phyloP scores from a whole-genome alignment of 1,140 invertebrate genomes.

The Penaeus indicus region DNA sequence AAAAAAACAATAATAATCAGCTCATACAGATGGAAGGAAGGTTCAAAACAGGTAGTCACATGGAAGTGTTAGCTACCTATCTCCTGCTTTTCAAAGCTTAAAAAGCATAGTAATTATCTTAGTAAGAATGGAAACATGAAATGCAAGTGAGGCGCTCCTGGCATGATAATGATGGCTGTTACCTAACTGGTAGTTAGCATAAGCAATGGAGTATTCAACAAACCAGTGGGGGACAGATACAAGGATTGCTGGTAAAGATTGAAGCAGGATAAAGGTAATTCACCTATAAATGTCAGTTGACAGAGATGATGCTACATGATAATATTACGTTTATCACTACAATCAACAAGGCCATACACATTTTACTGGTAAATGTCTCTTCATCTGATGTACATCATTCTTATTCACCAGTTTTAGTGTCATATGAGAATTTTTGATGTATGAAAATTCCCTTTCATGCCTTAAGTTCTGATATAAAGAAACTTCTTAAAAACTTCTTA shows the following conservation, averaged over 20 bases:
- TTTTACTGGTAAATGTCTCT: conserved; percentile 3
- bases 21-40: conserved; percentile 48
- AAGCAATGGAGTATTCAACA: conserved; percentile 43
- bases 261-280: conserved; percentile 26
- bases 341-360: conserved; percentile 41
- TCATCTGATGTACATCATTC: too few relatives aligned
- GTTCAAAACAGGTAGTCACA: conserved; percentile 28
- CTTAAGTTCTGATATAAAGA: too few relatives aligned
- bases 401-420: too few relatives aligned
- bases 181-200: conserved; percentile 40
- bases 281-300: conserved; percentile 5
- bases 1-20: not conserved
- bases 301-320: conserved; percentile 12
- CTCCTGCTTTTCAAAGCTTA: conserved; percentile 42
- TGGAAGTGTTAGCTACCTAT: conserved; percentile 38
- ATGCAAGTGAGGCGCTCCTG: conserved; percentile 47
- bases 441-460: too few relatives aligned
- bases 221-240: conserved; percentile 26
- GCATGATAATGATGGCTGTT: conserved; percentile 36
- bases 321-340: conserved; percentile 38
- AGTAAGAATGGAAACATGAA: conserved; percentile 41
- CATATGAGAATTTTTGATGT: too few relatives aligned
- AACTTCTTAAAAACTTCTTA: too few relatives aligned
- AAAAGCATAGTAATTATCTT: conserved; percentile 39
- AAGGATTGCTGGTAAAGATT: conserved; percentile 30